A percentile compares a stretch with the other conserved stretches of the same genome.
phyloP scores from a whole-genome alignment of 2,113 vertebrate genomes.

The Fregata magnificens region DNA sequence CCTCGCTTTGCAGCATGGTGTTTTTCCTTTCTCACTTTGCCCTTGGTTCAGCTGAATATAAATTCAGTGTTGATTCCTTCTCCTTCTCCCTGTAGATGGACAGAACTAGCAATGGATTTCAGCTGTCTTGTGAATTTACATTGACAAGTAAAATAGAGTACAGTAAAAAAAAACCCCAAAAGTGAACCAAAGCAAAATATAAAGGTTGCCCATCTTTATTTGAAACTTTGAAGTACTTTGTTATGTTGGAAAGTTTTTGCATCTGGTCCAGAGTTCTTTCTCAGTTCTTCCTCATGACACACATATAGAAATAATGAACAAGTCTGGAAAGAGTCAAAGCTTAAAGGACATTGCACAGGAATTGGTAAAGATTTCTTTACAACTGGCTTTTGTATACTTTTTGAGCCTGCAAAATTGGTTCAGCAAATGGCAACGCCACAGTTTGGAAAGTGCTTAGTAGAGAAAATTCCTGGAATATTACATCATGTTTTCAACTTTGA shows the following conservation, averaged over 20 bases:
- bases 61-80: not conserved
- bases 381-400: not conserved
- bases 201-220: not conserved
- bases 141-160: not conserved
- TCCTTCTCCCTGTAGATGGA: not conserved
- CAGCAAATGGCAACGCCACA: not conserved
- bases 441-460: not conserved
- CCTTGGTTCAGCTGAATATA: not conserved
- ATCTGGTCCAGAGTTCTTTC: not conserved
- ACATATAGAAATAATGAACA: not conserved
- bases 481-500: not conserved
- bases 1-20: fast-evolving
- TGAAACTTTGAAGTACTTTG: not conserved
- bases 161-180: not conserved
- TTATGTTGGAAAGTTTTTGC: not conserved
- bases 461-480: not conserved
- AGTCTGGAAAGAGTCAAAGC: not conserved
- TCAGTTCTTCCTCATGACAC: not conserved
- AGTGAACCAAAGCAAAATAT: not conserved
- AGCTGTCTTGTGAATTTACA: not conserved
- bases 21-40: not conserved
- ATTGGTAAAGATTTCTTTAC: not conserved
- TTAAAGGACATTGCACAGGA: not conserved
- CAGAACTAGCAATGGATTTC: not conserved
- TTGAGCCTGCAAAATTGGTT: not conserved